Conservation (phyloP, 2,888 invertebrate genomes). For the Halictus ligatus region DNA sequence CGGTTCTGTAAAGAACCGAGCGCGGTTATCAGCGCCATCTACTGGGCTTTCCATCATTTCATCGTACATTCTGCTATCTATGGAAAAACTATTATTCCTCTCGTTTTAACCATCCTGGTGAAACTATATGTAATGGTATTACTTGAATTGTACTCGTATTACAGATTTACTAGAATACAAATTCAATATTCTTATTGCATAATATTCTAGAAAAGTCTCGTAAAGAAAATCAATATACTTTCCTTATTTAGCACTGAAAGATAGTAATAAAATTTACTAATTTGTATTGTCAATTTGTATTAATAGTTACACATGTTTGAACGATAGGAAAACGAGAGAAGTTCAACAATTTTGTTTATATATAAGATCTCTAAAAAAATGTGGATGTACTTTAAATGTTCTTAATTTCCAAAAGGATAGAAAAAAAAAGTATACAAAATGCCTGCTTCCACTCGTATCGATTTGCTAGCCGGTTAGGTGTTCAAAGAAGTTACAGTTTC, state of each 20-base stretch:
- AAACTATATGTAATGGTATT: not conserved
- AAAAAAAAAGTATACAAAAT: not conserved
- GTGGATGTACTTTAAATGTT: too few species aligned
- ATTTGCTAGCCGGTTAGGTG: not conserved
- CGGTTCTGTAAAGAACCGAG: not conserved
- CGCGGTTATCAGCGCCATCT: slow-evolving; percentile 13
- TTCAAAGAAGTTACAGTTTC: not conserved
- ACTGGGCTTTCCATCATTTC: not conserved
- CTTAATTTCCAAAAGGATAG: not conserved
- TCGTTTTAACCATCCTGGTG: too few species aligned
- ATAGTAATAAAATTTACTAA: too few species aligned
- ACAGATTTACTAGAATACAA: not conserved
- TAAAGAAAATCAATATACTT: not conserved
- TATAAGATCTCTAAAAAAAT: too few species aligned
- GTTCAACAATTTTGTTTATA: too few species aligned
- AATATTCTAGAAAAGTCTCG: not conserved
- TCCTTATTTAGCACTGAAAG: too few species aligned
- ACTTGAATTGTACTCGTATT: not conserved
- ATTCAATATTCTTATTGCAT: not conserved
- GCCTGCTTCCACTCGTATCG: not conserved
- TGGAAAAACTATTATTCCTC: not conserved
- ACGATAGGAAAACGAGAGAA: too few species aligned
- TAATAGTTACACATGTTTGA: too few species aligned
- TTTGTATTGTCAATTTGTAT: not conserved
- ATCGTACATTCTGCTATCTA: not conserved